Evolutionary conservation across 1,140 invertebrate genomes (phyloP).

Genomic region (Pseudobourletiella spinata): DNA sequence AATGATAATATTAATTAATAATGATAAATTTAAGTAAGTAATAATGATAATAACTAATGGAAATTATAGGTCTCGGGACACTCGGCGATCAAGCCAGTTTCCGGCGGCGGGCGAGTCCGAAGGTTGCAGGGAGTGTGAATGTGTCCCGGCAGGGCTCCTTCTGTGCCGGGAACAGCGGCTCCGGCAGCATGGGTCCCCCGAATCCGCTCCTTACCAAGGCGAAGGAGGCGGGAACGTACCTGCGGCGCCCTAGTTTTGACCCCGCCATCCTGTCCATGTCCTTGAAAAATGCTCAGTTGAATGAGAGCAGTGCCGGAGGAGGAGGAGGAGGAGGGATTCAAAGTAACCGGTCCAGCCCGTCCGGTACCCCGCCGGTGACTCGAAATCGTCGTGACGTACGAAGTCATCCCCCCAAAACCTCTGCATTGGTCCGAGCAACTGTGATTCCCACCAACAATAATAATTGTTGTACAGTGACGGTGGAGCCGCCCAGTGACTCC

Average conservation of each 20-base stretch:
- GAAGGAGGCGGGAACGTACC: slow-evolving; percentile 20
- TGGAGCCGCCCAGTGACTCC: slow-evolving; percentile 33
- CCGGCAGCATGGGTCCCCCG: slow-evolving; percentile 7
- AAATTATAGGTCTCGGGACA: slow-evolving; percentile 36
- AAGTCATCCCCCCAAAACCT: not conserved
- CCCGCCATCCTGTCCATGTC: slow-evolving; percentile 29
- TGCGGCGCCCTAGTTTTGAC: slow-evolving; percentile 34
- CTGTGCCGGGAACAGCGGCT: not conserved
- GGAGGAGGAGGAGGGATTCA: not conserved
- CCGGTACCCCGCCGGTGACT: slow-evolving; percentile 12
- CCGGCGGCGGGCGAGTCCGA: slow-evolving; percentile 28
- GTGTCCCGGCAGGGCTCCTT: slow-evolving; percentile 35
- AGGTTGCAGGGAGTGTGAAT: slow-evolving; percentile 32
- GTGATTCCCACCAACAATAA: not conserved
- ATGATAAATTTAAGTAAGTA: too few relatives aligned
- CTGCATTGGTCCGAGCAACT: not conserved
- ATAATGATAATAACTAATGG: too few relatives aligned
- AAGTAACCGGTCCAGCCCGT: slow-evolving; percentile 21
- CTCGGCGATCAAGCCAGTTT: slow-evolving; percentile 37
- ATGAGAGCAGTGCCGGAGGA: too few relatives aligned
- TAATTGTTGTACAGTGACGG: slow-evolving; percentile 30
- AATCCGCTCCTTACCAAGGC: slow-evolving; percentile 15
- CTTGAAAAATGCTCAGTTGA: slow-evolving; percentile 26
- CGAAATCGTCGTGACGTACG: slow-evolving; percentile 3
- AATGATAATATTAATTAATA: too few relatives aligned